These are phyloP conservation scores for Ligdia adustata DNA, from an alignment of 2,888 invertebrate genomes.

Conservation along the genomic window DNA sequence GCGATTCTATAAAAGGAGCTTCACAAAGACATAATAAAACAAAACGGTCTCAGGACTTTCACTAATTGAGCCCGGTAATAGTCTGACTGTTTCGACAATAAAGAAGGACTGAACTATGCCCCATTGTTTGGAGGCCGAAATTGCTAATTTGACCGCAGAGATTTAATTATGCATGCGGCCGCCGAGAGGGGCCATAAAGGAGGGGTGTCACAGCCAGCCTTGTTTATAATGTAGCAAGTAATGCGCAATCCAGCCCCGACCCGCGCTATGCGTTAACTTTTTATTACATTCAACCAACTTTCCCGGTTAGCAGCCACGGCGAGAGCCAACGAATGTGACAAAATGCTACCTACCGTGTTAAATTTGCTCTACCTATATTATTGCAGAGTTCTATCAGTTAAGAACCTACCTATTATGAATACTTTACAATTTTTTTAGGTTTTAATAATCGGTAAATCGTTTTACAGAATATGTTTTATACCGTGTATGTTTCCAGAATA, in stretches of 20 bases:
- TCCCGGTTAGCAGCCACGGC: conserved; percentile 64
- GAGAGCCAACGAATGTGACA: conserved; percentile 44
- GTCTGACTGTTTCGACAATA: conserved; percentile 76
- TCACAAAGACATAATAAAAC: conserved; percentile 57
- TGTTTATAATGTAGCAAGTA: conserved; percentile 82
- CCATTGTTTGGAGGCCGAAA: conserved; percentile 75
- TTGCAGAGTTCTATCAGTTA: too few species aligned
- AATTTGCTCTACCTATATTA: conserved; percentile 22
- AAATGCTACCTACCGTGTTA: conserved; percentile 21
- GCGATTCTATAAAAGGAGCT: conserved; percentile 39
- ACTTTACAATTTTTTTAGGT: too few species aligned
- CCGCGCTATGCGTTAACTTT: conserved; percentile 76
- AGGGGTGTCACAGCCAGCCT: conserved; percentile 76
- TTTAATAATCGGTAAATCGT: too few species aligned
- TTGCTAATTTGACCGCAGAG: conserved; percentile 82
- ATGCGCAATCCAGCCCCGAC: conserved; percentile 72
- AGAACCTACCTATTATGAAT: too few species aligned
- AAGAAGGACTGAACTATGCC: conserved; percentile 78
- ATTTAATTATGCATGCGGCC: conserved; percentile 82
- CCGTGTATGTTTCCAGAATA: too few species aligned
- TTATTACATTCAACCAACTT: conserved; percentile 77
- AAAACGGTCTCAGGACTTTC: conserved; percentile 51
- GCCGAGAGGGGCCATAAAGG: conserved; percentile 72
- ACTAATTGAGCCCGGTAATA: conserved; percentile 71
- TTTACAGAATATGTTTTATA: too few species aligned